Evolutionary conservation across 2,888 invertebrate species (phyloP).

Genomic region (Mechanitis messenoides): DNA sequence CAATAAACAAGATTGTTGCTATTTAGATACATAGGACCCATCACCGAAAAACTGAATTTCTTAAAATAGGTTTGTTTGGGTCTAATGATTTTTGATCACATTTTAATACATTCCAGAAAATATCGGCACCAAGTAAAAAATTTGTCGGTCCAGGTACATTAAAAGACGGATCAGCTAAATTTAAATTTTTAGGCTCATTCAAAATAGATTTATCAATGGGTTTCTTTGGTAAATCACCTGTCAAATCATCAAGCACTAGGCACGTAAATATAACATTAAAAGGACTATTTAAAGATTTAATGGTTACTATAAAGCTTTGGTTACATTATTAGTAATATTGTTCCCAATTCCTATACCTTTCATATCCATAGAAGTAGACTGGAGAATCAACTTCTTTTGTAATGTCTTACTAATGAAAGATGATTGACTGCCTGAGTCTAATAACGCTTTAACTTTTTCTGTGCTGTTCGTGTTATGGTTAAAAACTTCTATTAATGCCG

Average conservation of each 20-base stretch:
- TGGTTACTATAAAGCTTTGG: slow-evolving; percentile 12
- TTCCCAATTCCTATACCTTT: slow-evolving; percentile 26
- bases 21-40: neutral
- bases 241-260: slow-evolving; percentile 26
- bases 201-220: slow-evolving; percentile 14
- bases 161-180: slow-evolving; percentile 16
- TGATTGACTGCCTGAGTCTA: slow-evolving; percentile 30
- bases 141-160: slow-evolving; percentile 22
- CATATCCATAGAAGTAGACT: slow-evolving; percentile 19
- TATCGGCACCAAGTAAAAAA: slow-evolving; percentile 25
- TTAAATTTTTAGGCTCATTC: slow-evolving; percentile 14
- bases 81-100: slow-evolving; percentile 23
- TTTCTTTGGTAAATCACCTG: slow-evolving; percentile 21
- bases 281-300: slow-evolving; percentile 18
- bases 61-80: slow-evolving; percentile 12
- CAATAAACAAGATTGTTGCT: neutral
- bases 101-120: slow-evolving; percentile 32
- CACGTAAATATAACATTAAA: slow-evolving; percentile 23
- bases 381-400: slow-evolving; percentile 20
- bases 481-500: slow-evolving; percentile 25
- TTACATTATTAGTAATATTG: slow-evolving; percentile 3
- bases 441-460: slow-evolving; percentile 17
- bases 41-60: slow-evolving; percentile 14
- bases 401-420: slow-evolving; percentile 26
- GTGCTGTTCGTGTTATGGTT: slow-evolving; percentile 15